Base-by-base conservation (phyloP, 2,888 invertebrate genomes). In the Timema podura region DNA sequence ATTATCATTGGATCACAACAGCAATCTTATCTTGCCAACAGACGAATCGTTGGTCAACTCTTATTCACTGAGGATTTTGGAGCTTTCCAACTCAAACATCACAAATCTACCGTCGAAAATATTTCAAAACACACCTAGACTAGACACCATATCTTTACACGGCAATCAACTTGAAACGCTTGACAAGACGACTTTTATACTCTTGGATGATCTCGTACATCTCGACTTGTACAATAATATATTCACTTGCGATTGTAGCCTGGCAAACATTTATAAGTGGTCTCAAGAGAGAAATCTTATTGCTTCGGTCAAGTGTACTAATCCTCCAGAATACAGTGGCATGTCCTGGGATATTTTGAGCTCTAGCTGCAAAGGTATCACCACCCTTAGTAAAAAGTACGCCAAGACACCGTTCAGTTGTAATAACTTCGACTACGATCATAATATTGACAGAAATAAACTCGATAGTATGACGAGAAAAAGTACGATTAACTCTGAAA, bases 201-300 rank as follows among this genome's bases (percentile, higher is more conserved):
- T 45, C 0, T n/a, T 61, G 44, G 44, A 61, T 30, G 44, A 45
- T 10, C 61, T 61, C 61, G 45, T 45, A 2, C 61, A 61, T 13
- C 61, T 61, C 44, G 61, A 61, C 61, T 13, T 61, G 30, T 61
- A 13, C 61, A 10, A 61, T 10, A 61, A 61, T 13, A 11, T 45
- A 44, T 45, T 61, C 6, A 30, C 7, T 30, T 61, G 61, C 61
- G 61, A 61, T 45, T 61, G 61, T 45, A 5, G 11, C 11, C 61
- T 61, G 5, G 8, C 10, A 13, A 13, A 61, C 16, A 9, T 5
- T 5, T 61, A 45, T 30, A 11, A 7, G 9, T 61, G 61, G 61
- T 30, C 30, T 30, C 30, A 30, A 2, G 30, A 30, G 30, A 30
- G 30, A 30, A 30, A 30, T 2, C 30, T 30, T 30, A 30, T 30